These are phyloP conservation scores for Cyprinodon tularosa DNA, from an alignment of 2,113 vertebrate species.

Conservation along the genomic window DNA sequence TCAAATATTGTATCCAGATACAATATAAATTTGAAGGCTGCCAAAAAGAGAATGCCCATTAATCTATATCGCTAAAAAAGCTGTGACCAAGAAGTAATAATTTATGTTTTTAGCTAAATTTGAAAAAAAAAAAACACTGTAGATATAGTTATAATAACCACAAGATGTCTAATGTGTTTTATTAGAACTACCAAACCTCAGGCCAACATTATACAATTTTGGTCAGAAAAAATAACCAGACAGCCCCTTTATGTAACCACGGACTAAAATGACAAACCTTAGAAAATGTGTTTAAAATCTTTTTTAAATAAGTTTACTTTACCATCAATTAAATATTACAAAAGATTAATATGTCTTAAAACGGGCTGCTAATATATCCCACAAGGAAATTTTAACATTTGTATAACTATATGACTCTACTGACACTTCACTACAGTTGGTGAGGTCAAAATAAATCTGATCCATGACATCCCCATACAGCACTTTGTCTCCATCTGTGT, in stretches of 20 bases:
- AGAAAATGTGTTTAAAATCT: not conserved
- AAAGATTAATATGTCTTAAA: not conserved
- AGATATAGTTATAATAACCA: not conserved
- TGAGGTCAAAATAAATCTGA: not conserved
- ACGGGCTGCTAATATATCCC: not conserved
- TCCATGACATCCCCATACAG: not conserved
- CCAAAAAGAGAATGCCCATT: no score
- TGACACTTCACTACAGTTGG: conserved; percentile 5
- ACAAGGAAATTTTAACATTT: not conserved
- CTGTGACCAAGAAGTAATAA: no score
- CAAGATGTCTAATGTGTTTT: not conserved
- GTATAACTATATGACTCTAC: conserved; percentile 37
- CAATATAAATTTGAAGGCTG: no score
- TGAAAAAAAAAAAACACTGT: not conserved
- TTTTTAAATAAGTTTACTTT: not conserved
- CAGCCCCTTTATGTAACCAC: not conserved
- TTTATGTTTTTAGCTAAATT: no score
- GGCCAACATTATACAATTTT: not conserved
- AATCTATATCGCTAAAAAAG: no score
- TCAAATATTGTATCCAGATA: no score
- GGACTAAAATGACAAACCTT: not conserved
- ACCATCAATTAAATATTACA: not conserved
- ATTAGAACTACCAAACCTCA: not conserved
- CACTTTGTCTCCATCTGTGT: conserved; percentile 2
- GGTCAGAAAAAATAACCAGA: not conserved